Percentiles rank a stretch among this genome's conserved stretches.
These are phyloP conservation scores for Anguilla anguilla DNA, from an alignment of 2,797 vertebrate genomes.

Conservation along the genomic window DNA sequence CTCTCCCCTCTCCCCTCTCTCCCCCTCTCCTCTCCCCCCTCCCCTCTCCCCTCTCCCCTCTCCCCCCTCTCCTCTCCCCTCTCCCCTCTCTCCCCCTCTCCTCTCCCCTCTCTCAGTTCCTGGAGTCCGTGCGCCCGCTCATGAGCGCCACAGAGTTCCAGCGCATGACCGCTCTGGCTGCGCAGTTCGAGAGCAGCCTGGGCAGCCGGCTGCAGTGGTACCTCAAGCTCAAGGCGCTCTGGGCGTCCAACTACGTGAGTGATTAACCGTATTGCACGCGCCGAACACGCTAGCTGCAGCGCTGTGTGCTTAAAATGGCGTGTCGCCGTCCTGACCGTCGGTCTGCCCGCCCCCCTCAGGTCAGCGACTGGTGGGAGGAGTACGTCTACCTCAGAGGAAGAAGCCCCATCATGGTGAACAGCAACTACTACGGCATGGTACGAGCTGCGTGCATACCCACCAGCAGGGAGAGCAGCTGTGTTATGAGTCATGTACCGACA, in stretches of 20 bases:
- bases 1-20: not conserved
- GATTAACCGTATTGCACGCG: not conserved
- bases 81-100: not conserved
- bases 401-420: slow-evolving; percentile 84
- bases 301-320: not conserved
- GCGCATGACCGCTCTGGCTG: slow-evolving; percentile 66
- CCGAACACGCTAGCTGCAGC: not conserved
- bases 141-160: slow-evolving; percentile 67
- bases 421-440: slow-evolving; percentile 88
- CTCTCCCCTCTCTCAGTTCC: slow-evolving; percentile 67
- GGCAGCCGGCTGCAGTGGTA: slow-evolving; percentile 81
- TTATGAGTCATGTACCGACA: not conserved
- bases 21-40: not conserved
- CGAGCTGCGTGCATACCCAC: not conserved
- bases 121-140: slow-evolving; percentile 79
- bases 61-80: not conserved
- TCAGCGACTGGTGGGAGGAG: slow-evolving; percentile 90
- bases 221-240: slow-evolving; percentile 84
- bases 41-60: not conserved
- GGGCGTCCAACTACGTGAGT: slow-evolving; percentile 86
- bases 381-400: slow-evolving; percentile 81
- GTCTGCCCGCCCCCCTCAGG: slow-evolving; percentile 57
- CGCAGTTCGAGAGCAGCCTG: slow-evolving; percentile 75
- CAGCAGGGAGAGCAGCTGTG: not conserved
- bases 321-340: not conserved